Conservation (phyloP, 2,888 invertebrate genomes). For the Zele albiditarsus region DNA sequence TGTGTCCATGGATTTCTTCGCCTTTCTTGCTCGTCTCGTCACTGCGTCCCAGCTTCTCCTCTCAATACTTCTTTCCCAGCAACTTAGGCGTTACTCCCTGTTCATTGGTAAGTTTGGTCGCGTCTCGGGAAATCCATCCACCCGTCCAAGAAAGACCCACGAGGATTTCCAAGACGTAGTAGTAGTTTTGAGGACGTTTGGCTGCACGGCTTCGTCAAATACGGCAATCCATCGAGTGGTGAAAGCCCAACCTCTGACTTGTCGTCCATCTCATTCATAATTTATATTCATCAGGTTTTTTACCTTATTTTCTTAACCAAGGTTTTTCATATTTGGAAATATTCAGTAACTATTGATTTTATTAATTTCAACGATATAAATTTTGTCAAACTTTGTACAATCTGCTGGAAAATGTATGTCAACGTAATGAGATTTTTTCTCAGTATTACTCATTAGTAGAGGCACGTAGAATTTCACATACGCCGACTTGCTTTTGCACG, state of each 20-base stretch:
- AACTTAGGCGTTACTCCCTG: conserved; percentile 41
- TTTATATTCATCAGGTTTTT: neutral
- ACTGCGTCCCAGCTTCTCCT: conserved; percentile 47
- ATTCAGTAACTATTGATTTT: neutral
- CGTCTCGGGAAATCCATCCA: conserved; percentile 49
- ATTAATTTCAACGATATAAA: neutral
- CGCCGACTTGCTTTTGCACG: conserved; percentile 23
- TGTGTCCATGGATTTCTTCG: conserved; percentile 46
- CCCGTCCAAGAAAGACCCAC: conserved; percentile 25
- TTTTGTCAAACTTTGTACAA: neutral
- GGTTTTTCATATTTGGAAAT: neutral
- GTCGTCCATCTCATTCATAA: neutral
- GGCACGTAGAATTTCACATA: neutral
- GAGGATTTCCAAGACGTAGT: conserved; percentile 17
- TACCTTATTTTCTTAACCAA: neutral
- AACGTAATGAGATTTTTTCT: neutral
- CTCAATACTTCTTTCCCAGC: conserved; percentile 43
- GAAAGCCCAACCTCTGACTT: conserved; percentile 5
- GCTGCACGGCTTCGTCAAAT: conserved; percentile 7
- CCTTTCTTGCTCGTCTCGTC: conserved; percentile 13
- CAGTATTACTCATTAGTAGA: neutral
- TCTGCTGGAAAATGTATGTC: neutral
- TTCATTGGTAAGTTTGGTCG: conserved; percentile 48
- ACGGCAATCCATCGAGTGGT: conserved; percentile 10
- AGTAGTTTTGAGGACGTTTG: conserved; percentile 16